Evolutionary conservation across 2,888 invertebrate species (phyloP), one percentile per base, ranked within the genome.

Genomic region (Trachelus tabidus): DNA sequence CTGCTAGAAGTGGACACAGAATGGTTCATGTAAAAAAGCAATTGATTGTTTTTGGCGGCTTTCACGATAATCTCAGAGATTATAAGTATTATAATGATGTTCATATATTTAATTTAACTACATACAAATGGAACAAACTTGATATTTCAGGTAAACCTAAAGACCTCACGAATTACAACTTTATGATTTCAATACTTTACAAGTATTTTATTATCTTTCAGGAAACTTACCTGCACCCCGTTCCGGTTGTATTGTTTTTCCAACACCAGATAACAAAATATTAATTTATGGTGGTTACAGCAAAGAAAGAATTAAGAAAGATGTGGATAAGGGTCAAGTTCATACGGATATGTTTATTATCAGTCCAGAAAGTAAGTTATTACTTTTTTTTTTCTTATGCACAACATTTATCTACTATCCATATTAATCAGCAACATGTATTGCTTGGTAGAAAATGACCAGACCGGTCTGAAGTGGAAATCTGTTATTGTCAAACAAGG

Each of bases 61-160:
- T 98, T 91, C 95, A 96, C 87, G 98, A 98, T 92, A 98, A 97
- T 90, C 94, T 96, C 1, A 93, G 96, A 78, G 96, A 96, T 80
- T 98, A 96, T 90, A 95, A 95, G 84, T 98, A 98, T 92, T 97
- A 94, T 90, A 98, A 98, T 90, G 98, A 98, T 90, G 90, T 97
- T 1, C 94, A 96, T 91, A 91, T 94, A 56, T 98, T 98, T 92
- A 95, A 96, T 85, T 92, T 97, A 83, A 97, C 97, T 87, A 94
- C 94, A 0, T 95, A 97, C 86, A 93, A 93, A 0, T 98, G 98
- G 98, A 93, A 91, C 3, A 95, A 95, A 89, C 87, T 98, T 75
- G 94, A 94, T 76, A 92, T 87, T 73, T 79, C 87, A 79, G 92
- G 92, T 92, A 85, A 76, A 34, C 78, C 31, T 69, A 56, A 73